phyloP scores from a whole-genome alignment of 2,113 vertebrate genomes.

The Zingel zingel region DNA sequence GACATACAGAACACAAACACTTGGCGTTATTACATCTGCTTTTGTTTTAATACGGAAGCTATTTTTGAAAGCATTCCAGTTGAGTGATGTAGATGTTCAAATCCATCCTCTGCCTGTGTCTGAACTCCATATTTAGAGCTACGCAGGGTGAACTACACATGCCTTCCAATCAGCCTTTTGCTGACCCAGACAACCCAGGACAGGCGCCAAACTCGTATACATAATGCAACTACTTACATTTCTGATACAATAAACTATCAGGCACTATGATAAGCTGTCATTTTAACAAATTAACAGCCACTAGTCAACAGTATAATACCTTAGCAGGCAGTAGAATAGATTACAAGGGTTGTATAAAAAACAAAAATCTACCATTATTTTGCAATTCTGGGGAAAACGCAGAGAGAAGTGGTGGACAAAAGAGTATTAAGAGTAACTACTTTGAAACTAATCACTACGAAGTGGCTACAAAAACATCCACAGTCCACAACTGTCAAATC shows the following conservation, averaged over 20 bases:
- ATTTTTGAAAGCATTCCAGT: conserved; percentile 88
- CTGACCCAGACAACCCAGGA: conserved; percentile 58
- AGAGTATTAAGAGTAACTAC: background rate
- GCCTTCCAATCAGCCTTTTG: conserved; percentile 73
- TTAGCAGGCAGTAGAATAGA: background rate
- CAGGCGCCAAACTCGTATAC: conserved; percentile 8
- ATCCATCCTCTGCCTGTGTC: conserved; percentile 76
- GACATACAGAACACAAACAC: conserved; percentile 20
- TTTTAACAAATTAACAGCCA: background rate
- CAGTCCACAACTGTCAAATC: background rate
- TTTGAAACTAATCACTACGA: background rate
- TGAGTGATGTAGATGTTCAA: conserved; percentile 80
- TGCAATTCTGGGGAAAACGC: background rate
- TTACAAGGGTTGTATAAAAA: background rate
- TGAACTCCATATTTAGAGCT: conserved; percentile 87
- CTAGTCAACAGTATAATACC: background rate
- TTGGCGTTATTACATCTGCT: conserved; percentile 69
- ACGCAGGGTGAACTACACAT: conserved; percentile 72
- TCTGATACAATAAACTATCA: background rate
- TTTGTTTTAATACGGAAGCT: conserved; percentile 84
- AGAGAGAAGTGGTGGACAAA: background rate
- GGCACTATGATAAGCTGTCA: background rate
- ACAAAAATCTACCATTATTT: background rate
- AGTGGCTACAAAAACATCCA: background rate
- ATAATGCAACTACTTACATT: background rate